These are phyloP conservation scores for Galeopsomyia nigrocyanea DNA, from an alignment of 2,888 invertebrate species.

Conservation along the genomic window DNA sequence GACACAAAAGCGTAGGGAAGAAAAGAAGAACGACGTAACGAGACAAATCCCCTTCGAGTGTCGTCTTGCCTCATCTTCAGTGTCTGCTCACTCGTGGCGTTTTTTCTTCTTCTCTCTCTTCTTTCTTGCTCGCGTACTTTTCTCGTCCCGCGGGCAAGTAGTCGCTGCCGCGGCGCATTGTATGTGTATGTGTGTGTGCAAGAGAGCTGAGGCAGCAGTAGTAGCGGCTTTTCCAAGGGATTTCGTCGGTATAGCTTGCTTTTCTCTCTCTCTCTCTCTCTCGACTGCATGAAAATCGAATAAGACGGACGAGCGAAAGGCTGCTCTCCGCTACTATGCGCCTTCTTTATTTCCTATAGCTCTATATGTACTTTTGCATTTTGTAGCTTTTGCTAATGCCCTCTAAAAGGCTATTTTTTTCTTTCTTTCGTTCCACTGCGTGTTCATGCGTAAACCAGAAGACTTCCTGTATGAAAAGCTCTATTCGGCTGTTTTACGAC, in stretches of 20 bases:
- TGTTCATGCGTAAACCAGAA: no score
- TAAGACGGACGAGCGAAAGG: conserved; percentile 12
- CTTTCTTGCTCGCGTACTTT: conserved; percentile 13
- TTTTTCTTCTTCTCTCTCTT: conserved; percentile 16
- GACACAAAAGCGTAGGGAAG: conserved; percentile 23
- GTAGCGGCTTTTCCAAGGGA: conserved; percentile 35
- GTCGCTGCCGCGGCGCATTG: background rate
- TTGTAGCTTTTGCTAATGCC: background rate
- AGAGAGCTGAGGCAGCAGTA: background rate
- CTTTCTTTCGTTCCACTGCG: no score
- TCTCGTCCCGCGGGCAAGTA: conserved; percentile 26
- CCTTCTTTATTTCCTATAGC: background rate
- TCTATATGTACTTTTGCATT: background rate
- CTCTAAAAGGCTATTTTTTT: no score
- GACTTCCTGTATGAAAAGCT: no score
- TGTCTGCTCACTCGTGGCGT: background rate
- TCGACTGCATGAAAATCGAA: conserved; percentile 27
- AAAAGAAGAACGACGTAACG: conserved; percentile 45
- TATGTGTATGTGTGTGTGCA: background rate
- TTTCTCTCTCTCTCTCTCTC: no score
- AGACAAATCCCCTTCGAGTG: conserved; percentile 15
- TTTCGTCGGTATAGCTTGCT: background rate
- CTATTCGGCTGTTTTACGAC: no score
- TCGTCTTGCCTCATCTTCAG: conserved; percentile 18
- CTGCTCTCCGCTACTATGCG: no score